Evolutionary conservation across 30 jellyfish, hydroid and myxozoan genomes (phyloP), one percentile per base, ranked within the genome.

Genomic region (Hydractinia echinata): DNA sequence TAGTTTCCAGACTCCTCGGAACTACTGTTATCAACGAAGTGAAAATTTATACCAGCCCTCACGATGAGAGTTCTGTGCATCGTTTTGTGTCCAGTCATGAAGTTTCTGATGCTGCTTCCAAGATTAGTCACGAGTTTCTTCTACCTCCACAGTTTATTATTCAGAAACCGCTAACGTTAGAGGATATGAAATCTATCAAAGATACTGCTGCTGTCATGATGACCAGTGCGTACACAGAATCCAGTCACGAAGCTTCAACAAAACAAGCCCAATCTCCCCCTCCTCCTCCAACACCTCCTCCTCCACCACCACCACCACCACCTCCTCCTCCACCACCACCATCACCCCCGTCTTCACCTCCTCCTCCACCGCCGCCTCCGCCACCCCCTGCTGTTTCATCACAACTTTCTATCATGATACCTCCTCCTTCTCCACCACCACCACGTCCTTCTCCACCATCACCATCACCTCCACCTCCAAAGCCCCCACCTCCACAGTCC

Each of bases 41-140:
- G 4, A 74, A 74, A 49, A 74, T 74, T 48, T 74, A 74, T 10
- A 74, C 83, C 51, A 74, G 20, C 58, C 83, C 83, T 4, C 51
- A 58, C 10, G 83, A 74, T 51, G 83, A 74, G 39, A 74, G 39
- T 48, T 74, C 83, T 5, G 83, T 74, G 8, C 83, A 74, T 58
- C 51, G 83, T 4, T 74, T 74, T 74, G 83, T 74, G 54, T 74
- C 83, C 3, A 74, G 83, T 74, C 83, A 74, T 51, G 83, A 74
- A 50, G 83, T 74, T 74, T 74, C 83, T 74, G 83, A 74, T 44
- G 83, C 83, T 74, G 83, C 83, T 5, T 74, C 83, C 6, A 74
- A 74, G 39, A 58, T 74, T 9, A 74, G 70, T 6, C 83, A 74
- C 20, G 83, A 74, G 39, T 74, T 74, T 74, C 70, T 50, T 74